These are phyloP conservation scores for Tyria jacobaeae DNA, from an alignment of 2,888 invertebrate species.

Conservation along the genomic window DNA sequence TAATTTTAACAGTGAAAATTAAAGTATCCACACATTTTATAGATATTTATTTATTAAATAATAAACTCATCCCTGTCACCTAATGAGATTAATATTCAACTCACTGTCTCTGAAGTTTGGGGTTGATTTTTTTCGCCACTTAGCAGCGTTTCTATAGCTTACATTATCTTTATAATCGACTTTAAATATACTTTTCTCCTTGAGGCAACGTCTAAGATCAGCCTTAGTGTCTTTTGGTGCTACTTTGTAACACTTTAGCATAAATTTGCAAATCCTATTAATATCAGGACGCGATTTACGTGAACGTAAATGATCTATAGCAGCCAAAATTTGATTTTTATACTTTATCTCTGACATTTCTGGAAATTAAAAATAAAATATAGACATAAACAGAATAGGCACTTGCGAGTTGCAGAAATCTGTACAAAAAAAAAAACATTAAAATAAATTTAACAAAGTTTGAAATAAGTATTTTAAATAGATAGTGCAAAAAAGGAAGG, in stretches of 20 bases:
- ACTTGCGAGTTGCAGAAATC: constrained; percentile 14
- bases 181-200: constrained; percentile 91
- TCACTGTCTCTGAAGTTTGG: constrained; percentile 74
- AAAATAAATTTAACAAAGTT: constrained; percentile 4
- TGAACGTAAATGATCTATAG: constrained; percentile 93
- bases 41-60: neutral
- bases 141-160: constrained; percentile 94
- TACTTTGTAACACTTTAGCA: constrained; percentile 91
- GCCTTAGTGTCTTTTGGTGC: constrained; percentile 89
- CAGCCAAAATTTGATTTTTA: constrained; percentile 92
- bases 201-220: constrained; percentile 91
- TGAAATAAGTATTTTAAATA: neutral
- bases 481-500: constrained; percentile 12
- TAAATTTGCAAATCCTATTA: constrained; percentile 93
- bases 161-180: constrained; percentile 95
- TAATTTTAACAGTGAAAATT: neutral
- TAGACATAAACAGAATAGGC: constrained; percentile 27
- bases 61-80: neutral
- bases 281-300: constrained; percentile 95
- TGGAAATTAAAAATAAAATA: constrained; percentile 59
- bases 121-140: constrained; percentile 85
- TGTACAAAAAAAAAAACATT: constrained; percentile 25
- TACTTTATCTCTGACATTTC: constrained; percentile 88
- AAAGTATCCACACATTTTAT: neutral
- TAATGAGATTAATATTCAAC: constrained; percentile 43